These are phyloP conservation scores for Aphidius gifuensis DNA, from an alignment of 1,140 invertebrate species.

Conservation along the genomic window DNA sequence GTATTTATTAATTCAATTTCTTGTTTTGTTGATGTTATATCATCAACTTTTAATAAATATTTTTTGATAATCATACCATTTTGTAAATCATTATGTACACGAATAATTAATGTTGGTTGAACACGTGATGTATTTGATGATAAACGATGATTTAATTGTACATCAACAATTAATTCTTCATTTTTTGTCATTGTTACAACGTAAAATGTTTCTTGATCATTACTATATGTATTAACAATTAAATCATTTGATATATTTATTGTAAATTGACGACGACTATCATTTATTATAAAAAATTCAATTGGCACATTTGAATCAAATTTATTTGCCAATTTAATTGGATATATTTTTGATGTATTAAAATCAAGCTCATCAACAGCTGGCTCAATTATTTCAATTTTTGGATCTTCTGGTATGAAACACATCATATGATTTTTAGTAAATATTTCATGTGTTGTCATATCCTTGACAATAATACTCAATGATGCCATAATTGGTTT, in stretches of 20 bases:
- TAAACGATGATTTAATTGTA: slow-evolving; percentile 17
- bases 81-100: slow-evolving; percentile 27
- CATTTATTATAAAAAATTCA: slow-evolving; percentile 37
- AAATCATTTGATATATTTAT: slow-evolving; percentile 1
- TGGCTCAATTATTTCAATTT: slow-evolving; percentile 33
- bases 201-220: no score
- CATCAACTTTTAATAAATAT: slow-evolving; percentile 35
- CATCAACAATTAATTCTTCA: no score
- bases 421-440: slow-evolving; percentile 46
- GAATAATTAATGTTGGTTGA: slow-evolving; percentile 27
- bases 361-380: slow-evolving; percentile 9
- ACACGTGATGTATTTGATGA: slow-evolving; percentile 1
- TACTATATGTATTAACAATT: background rate
- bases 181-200: no score
- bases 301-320: slow-evolving; percentile 42
- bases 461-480: slow-evolving; percentile 39
- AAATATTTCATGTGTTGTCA: slow-evolving; percentile 43
- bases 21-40: slow-evolving; percentile 30
- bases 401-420: slow-evolving; percentile 43
- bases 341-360: background rate
- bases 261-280: background rate
- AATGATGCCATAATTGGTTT: slow-evolving; percentile 41
- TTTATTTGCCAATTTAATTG: slow-evolving; percentile 42
- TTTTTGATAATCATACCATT: slow-evolving; percentile 34
- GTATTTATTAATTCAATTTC: slow-evolving; percentile 40